Evolutionary conservation across 2,797 vertebrate species (phyloP), one percentile per base, ranked within the genome.

Genomic region (Epinephelus awoara): DNA sequence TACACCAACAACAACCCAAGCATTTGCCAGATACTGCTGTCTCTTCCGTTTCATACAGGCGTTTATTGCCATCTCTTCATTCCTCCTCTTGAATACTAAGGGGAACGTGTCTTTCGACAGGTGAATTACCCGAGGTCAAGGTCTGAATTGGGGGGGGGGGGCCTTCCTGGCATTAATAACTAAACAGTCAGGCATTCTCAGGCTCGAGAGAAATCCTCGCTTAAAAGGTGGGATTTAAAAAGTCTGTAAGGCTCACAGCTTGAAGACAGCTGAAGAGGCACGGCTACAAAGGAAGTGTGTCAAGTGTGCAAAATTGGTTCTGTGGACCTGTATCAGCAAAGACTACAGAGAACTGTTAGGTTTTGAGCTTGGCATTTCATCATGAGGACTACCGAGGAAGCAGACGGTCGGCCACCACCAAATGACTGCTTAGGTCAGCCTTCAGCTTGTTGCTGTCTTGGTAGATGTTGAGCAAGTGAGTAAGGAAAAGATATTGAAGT

Each of bases 161-260:
- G 34, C 66, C 67, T 86, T 75, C 81, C 58, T 72, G 77, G 79
- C 92, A 94, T 93, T 92, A 93, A 93, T 92, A 91, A 91, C 83
- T 89, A 89, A 94, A 93, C 87, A 91, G 86, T 79, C 83, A 71
- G 77, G 75, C 82, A 76, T 93, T 91, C 80, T 92, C 87, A 83
- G 72, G 83, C 84, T 86, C 82, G 50, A 87, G 84, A 84, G 82
- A 93, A 93, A 93, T 91, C 91, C 86, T 85, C 38, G 71, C 90
- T 91, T 92, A 91, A 94, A 94, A 90, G 89, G 91, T 91, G 86
- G 91, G 92, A 93, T 93, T 93, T 91, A 87, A 88, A 50, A 89
- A 87, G 79, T 84, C 89, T 90, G 81, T 70, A 56, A 83, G 83
- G 85, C 90, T 90, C 90, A 56, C 86, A 78, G 91, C 82, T 89